phyloP scores from a whole-genome alignment of 2,113 vertebrate species.

The Urocitellus parryii region DNA sequence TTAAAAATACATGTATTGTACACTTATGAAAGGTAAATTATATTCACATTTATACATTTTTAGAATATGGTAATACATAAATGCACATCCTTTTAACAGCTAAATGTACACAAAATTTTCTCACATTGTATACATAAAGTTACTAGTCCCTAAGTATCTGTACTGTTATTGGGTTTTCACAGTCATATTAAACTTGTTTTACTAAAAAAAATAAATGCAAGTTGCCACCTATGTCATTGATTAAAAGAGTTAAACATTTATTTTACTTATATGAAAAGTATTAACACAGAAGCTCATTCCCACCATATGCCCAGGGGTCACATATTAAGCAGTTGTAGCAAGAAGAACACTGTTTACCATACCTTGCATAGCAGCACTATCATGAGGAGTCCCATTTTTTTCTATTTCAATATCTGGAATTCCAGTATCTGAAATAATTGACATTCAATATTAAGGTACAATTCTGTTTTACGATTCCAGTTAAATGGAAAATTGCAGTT shows the following conservation, averaged over 20 bases:
- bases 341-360: slow-evolving; percentile 63
- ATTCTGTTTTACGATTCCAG: slow-evolving; percentile 57
- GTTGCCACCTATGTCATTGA: slow-evolving; percentile 28
- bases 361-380: slow-evolving; percentile 93
- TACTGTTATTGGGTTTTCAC: not conserved
- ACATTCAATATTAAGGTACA: slow-evolving; percentile 79
- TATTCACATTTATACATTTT: slow-evolving; percentile 32
- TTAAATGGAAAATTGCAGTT: slow-evolving; percentile 71
- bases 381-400: slow-evolving; percentile 90
- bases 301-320: not conserved
- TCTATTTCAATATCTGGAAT: slow-evolving; percentile 92
- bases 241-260: not conserved
- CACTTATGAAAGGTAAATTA: not conserved
- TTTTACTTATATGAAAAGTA: not conserved
- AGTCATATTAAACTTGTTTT: not conserved
- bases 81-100: not conserved
- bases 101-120: not conserved
- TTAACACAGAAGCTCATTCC: not conserved
- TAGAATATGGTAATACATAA: not conserved
- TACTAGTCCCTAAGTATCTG: not conserved
- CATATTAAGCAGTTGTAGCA: not conserved
- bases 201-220: not conserved
- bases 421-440: slow-evolving; percentile 90
- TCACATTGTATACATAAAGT: not conserved
- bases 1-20: not conserved